These are phyloP conservation scores for Papilio polytes DNA, from an alignment of 1,140 invertebrate species.

Conservation along the genomic window DNA sequence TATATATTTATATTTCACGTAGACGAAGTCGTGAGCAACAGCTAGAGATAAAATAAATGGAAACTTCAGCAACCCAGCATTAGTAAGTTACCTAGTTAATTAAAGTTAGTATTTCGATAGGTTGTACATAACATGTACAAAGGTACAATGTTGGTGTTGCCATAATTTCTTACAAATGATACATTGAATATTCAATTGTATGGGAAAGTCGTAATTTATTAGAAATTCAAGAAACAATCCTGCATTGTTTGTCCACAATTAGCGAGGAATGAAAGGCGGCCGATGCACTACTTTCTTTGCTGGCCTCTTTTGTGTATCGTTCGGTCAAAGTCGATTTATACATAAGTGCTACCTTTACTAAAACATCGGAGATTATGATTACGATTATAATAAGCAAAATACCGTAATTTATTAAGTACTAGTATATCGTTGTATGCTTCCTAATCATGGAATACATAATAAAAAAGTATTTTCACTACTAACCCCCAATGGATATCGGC, in stretches of 20 bases:
- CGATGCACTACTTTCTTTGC: slow-evolving; percentile 35
- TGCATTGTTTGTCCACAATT: slow-evolving; percentile 37
- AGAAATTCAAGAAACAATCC: slow-evolving; percentile 36
- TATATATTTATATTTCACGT: too few species aligned
- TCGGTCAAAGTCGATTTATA: slow-evolving; percentile 6
- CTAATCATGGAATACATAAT: too few species aligned
- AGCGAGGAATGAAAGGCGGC: slow-evolving; percentile 32
- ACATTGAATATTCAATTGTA: slow-evolving; percentile 31
- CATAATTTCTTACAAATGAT: background rate
- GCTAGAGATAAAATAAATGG: too few species aligned
- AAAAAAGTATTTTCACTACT: too few species aligned
- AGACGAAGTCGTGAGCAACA: too few species aligned
- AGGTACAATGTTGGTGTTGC: background rate
- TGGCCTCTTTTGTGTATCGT: slow-evolving; percentile 5
- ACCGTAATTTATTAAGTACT: too few species aligned
- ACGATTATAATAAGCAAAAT: too few species aligned
- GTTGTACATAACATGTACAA: background rate
- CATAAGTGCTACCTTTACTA: background rate
- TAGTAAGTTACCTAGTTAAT: background rate
- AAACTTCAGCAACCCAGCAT: too few species aligned
- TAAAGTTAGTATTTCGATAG: background rate
- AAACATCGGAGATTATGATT: too few species aligned
- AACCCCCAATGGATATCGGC: too few species aligned
- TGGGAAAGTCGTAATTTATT: slow-evolving; percentile 35
- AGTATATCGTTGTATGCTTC: too few species aligned